phyloP scores from a whole-genome alignment of 2,113 vertebrate genomes.

The Abramis brama region DNA sequence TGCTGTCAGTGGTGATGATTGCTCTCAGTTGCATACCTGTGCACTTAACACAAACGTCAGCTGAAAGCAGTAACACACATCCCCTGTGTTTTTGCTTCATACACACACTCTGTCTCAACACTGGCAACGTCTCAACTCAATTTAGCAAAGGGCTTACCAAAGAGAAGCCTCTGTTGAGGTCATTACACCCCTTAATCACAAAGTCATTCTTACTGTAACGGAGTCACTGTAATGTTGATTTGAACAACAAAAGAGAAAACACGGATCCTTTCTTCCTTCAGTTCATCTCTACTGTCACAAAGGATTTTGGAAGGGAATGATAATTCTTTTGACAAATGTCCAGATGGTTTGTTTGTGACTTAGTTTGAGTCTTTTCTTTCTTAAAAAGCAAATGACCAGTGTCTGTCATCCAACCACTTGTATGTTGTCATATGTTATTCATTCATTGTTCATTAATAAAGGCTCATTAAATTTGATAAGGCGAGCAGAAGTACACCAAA shows the following conservation, averaged over 20 bases:
- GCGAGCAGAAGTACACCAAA: neutral
- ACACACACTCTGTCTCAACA: conserved; percentile 7
- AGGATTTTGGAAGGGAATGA: neutral
- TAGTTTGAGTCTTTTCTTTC: neutral
- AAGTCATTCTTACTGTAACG: neutral
- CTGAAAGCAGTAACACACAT: conserved; percentile 32
- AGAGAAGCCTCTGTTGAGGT: conserved; percentile 38
- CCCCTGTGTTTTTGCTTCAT: neutral
- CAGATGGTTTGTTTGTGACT: neutral
- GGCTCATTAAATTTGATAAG: neutral
- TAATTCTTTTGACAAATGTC: conserved; percentile 4
- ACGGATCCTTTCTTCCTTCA: neutral
- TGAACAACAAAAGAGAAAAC: conserved; percentile 16
- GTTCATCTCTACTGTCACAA: neutral
- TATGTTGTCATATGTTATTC: conserved; percentile 1
- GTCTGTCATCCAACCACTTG: neutral
- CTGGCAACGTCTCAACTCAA: neutral
- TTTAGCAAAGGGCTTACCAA: conserved; percentile 24
- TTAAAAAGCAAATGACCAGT: neutral
- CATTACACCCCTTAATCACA: conserved; percentile 37
- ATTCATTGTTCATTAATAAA: conserved; percentile 2
- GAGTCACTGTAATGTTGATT: conserved; percentile 40
- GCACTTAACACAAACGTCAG: conserved; percentile 18
- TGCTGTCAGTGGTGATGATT: neutral
- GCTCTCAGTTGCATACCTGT: conserved; percentile 10